phyloP scores from a whole-genome alignment of 2,888 invertebrate species.

The Heterodera filipjevi region DNA sequence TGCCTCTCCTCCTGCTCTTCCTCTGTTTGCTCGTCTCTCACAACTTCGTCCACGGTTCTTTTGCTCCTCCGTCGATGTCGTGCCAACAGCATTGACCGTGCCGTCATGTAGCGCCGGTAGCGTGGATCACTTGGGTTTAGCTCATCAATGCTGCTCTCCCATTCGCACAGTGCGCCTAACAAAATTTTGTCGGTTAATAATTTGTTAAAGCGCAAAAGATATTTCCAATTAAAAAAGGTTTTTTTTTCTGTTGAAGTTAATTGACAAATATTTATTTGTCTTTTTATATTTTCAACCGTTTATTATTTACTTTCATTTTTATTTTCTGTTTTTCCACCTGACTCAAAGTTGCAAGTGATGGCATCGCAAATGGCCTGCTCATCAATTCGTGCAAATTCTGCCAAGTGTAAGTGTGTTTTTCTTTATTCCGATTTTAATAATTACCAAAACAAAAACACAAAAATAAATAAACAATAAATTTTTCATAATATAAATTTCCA shows the following conservation, averaged over 20 bases:
- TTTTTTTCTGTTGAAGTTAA: too few species aligned
- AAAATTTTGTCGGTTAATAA: too few species aligned
- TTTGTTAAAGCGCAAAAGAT: too few species aligned
- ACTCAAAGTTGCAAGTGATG: conserved; percentile 48
- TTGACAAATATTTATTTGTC: too few species aligned
- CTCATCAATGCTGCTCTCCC: conserved; percentile 44
- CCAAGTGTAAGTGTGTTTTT: not conserved
- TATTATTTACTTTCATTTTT: too few species aligned
- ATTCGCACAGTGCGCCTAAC: conserved; percentile 42
- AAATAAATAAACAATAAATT: not conserved
- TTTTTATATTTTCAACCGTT: too few species aligned
- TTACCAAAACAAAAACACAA: not conserved
- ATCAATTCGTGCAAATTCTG: conserved; percentile 36
- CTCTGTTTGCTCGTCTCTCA: not conserved
- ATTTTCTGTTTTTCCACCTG: conserved; percentile 31
- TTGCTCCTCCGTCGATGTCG: not conserved
- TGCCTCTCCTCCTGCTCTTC: not conserved
- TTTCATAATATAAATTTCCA: not conserved
- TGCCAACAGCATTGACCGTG: not conserved
- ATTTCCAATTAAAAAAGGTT: too few species aligned
- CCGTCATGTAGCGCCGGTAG: conserved; percentile 36
- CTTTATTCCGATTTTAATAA: not conserved
- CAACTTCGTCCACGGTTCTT: not conserved
- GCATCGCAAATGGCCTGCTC: conserved; percentile 39
- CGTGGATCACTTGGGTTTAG: conserved; percentile 37